Evolutionary conservation across 2,888 invertebrate genomes (phyloP), one percentile per base, ranked within the genome.

Genomic region (Hirtodrosophila trivittata): DNA sequence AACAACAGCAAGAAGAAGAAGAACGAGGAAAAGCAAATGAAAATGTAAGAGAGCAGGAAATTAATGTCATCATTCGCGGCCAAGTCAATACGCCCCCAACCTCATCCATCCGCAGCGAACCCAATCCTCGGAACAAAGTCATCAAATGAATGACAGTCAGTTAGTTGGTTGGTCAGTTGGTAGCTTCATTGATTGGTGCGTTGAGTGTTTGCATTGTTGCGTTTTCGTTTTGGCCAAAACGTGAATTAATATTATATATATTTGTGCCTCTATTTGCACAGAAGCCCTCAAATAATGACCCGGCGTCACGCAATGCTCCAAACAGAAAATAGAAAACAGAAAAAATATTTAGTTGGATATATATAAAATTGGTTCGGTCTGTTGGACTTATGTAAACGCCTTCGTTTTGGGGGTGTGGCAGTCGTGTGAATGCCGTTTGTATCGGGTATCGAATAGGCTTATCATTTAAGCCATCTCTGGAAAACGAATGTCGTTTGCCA

Each of bases 241-340:
- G 42, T 70, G 63, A 77, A 77, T 81, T 83, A 69, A 82, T 82
- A 78, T 81, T 28, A 28, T 28, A 28, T 66, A 66, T 71, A 66
- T 70, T 72, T 66, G 45, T 60, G 49, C 39, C 60, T 47, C 39
- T 77, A 73, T 81, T 77, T 73, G 66, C 69, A 62, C 72, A 52
- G 50, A 43, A 41, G 56, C 50, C 46, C 42, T 38, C 51, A 67
- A 75, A 82, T 83, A 83, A 83, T 84, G 76, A 72, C 66, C 66
- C 49, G 32, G 39, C 43, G 50, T 30, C 83, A 83, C 83, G 83
- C 83, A 70, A 83, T 65, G 68, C 49, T 51, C 68, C 59, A 58
- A 55, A 66, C 38, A 32, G n/a, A 38, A 41, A 46, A 49, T 54
- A 49, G 5, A 28, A 28, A n/a, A 54, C 47, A 50, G 52, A 37